Base-by-base conservation (phyloP, 2,797 vertebrate genomes). In the Esox masquinongy region DNA sequence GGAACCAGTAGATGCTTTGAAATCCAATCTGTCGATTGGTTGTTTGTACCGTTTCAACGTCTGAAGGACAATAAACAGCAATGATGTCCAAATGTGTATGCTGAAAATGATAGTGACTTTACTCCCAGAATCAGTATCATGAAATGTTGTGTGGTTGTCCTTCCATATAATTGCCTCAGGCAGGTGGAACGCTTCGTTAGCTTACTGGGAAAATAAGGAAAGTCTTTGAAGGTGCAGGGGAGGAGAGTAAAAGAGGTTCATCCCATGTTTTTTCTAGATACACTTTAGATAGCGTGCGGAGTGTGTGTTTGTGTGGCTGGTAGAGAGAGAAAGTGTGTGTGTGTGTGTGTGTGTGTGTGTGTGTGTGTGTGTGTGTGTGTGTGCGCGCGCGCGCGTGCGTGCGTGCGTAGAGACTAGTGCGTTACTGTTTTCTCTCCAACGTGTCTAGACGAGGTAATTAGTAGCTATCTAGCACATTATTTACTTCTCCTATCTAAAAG, bases 391-490 rank as follows among this genome's bases (percentile, higher is more conserved):
- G 39, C 9, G 39, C 9, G 68, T 11, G 68, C 12, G 36, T 24
- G 56, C 22, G 56, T 24, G 22, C 16, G 47, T 29, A 12, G 67
- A 79, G 36, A 53, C 43, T 64, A 24, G 83, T 81, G 83, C 83
- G 77, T 85, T 90, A 77, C 82, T 79, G 79, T 75, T 89, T 88
- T 88, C 86, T 89, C 86, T 88, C 84, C 83, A 88, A 89, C 89
- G 82, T 75, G 90, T 94, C 93, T 93, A 93, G 91, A 94, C 91
- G 80, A 87, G 85, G 82, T 93, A 89, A 93, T 93, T 92, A 92
- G 80, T 75, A 76, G 69, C 72, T 78, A 64, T 86, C 85, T 71
- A 78, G 83, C 82, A 80, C 80, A 85, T 90, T 84, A 83, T 86
- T 83, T 73, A 73, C 80, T 79, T 73, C 29, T 66, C 72, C 75